Conservation (phyloP, 1,140 invertebrate species). For the Zaprionus camerounensis region DNA sequence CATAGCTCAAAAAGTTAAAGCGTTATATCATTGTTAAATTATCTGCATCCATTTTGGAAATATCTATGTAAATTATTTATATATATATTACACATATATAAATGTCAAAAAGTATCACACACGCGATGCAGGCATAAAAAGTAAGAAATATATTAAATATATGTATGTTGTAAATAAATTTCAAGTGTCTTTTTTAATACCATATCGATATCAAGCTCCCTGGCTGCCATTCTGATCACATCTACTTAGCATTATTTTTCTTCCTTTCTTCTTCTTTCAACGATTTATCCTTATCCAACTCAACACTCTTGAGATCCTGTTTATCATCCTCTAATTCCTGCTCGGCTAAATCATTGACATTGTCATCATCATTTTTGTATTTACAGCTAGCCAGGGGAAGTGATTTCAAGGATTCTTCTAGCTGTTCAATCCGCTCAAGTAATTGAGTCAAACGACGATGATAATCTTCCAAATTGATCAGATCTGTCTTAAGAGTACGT, state of each 20-base stretch:
- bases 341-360: not conserved
- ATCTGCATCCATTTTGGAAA: constrained; percentile 38
- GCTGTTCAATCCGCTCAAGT: constrained; percentile 25
- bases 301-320: not conserved
- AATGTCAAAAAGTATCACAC: constrained; percentile 7
- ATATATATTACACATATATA: constrained; percentile 26
- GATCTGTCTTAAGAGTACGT: not conserved
- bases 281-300: not conserved
- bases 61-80: constrained; percentile 44
- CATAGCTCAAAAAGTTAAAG: constrained; percentile 45
- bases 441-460: constrained; percentile 6
- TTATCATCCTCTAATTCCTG: not conserved
- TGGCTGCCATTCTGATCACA: not conserved
- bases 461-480: constrained; percentile 27
- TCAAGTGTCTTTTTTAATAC: constrained; percentile 27
- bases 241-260: not conserved
- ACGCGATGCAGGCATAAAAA: constrained; percentile 28
- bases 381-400: not conserved
- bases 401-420: constrained; percentile 15
- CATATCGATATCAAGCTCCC: not conserved
- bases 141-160: constrained; percentile 48
- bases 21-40: constrained; percentile 70
- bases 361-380: not conserved
- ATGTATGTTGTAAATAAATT: constrained; percentile 62
- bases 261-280: not conserved